Conservation (phyloP, 1,140 invertebrate species). For the Drosophila tropicalis region DNA sequence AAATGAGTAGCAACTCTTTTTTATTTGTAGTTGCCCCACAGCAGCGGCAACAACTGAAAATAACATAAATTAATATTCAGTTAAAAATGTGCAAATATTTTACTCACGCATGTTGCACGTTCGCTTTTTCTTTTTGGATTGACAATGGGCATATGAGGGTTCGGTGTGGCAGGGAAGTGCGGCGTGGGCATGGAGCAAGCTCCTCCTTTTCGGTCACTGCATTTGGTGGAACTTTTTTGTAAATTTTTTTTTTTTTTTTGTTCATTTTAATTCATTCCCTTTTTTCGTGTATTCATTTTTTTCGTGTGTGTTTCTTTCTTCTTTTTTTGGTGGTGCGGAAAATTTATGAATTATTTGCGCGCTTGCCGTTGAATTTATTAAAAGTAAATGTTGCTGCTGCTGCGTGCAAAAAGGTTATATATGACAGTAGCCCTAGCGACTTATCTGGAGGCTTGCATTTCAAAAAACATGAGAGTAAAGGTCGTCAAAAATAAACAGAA, state of each 20-base stretch:
- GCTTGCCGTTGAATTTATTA: conserved; percentile 69
- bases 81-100: conserved; percentile 75
- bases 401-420: conserved; percentile 30
- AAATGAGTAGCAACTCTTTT: background rate
- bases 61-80: conserved; percentile 77
- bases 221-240: conserved; percentile 31
- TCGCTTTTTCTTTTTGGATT: conserved; percentile 18
- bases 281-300: conserved; percentile 4
- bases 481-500: conserved; percentile 34
- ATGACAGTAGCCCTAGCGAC: conserved; percentile 34
- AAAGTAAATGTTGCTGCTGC: conserved; percentile 55
- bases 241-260: conserved; percentile 11
- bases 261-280: background rate
- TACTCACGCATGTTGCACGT: conserved; percentile 46
- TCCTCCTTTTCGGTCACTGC: conserved; percentile 43
- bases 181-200: background rate
- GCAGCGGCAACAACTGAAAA: conserved; percentile 38
- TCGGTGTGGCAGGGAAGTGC: background rate
- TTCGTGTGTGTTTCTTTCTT: conserved; percentile 23
- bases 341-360: conserved; percentile 75
- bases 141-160: background rate
- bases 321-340: conserved; percentile 32
- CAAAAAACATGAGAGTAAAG: conserved; percentile 3
- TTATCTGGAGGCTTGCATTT: conserved; percentile 59
- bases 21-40: conserved; percentile 5